Evolutionary conservation across 1,140 invertebrate genomes (phyloP).

Genomic region (Ganaspis sp.): DNA sequence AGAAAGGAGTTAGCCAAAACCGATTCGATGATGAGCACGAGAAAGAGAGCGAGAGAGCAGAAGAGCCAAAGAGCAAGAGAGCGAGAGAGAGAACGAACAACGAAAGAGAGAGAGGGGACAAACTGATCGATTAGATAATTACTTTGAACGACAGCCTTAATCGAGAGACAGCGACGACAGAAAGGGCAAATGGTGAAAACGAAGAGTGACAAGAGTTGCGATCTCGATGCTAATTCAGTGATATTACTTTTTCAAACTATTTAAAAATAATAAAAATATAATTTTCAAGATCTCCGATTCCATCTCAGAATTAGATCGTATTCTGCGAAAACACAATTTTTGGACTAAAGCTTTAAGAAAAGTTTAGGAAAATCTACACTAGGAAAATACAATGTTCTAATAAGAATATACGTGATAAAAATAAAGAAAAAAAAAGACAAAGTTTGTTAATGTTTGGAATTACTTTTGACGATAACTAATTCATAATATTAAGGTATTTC

Average conservation of each 20-base stretch:
- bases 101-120: slow-evolving; percentile 48
- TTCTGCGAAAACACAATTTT: too few species aligned
- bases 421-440: too few species aligned
- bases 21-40: slow-evolving; percentile 32
- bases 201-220: slow-evolving; percentile 51
- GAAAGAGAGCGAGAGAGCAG: slow-evolving; percentile 49
- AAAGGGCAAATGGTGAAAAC: slow-evolving; percentile 46
- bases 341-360: too few species aligned
- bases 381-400: too few species aligned
- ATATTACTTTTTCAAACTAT: neutral
- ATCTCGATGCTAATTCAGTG: neutral
- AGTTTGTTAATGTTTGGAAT: too few species aligned
- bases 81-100: slow-evolving; percentile 49
- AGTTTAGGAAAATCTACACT: too few species aligned
- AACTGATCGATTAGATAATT: slow-evolving; percentile 67
- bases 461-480: too few species aligned
- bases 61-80: too few species aligned
- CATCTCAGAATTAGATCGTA: too few species aligned
- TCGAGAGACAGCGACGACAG: slow-evolving; percentile 48
- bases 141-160: slow-evolving; percentile 62
- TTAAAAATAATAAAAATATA: neutral
- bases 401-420: too few species aligned
- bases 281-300: too few species aligned
- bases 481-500: too few species aligned
- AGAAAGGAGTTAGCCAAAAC: neutral